Percentiles rank a stretch among this genome's conserved stretches.
phyloP scores from a whole-genome alignment of 2,888 invertebrate species.

The Alviniconcha strummeri region DNA sequence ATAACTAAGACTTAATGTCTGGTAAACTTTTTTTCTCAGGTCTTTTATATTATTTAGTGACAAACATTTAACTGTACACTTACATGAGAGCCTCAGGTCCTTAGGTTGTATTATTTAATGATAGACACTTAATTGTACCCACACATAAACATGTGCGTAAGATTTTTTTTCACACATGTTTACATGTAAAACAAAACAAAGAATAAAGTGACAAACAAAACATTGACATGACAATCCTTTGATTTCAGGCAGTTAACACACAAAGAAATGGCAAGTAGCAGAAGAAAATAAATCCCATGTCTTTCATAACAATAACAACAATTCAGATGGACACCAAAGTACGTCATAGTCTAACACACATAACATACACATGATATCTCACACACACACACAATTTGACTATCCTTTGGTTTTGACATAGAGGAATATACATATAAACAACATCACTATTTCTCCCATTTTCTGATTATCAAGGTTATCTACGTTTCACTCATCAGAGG shows the following conservation, averaged over 20 bases:
- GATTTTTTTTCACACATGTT: too few species aligned
- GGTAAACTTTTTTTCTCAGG: too few species aligned
- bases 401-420: too few species aligned
- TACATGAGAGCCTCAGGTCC: too few species aligned
- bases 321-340: neutral
- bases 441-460: neutral
- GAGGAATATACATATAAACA: neutral
- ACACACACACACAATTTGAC: neutral
- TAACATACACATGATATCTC: neutral
- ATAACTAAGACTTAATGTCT: too few species aligned
- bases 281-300: neutral
- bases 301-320: neutral
- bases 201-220: neutral
- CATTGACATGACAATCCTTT: neutral
- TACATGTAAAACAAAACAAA: neutral
- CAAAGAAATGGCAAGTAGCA: neutral
- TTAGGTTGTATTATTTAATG: too few species aligned
- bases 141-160: too few species aligned
- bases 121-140: too few species aligned
- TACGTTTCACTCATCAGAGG: neutral
- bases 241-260: neutral
- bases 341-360: too few species aligned
- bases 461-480: neutral
- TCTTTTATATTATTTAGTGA: too few species aligned
- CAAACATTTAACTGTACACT: too few species aligned